Evolutionary conservation across 2,888 invertebrate species (phyloP), one percentile per base, ranked within the genome.

Genomic region (Chalcosyrphus nemorum): DNA sequence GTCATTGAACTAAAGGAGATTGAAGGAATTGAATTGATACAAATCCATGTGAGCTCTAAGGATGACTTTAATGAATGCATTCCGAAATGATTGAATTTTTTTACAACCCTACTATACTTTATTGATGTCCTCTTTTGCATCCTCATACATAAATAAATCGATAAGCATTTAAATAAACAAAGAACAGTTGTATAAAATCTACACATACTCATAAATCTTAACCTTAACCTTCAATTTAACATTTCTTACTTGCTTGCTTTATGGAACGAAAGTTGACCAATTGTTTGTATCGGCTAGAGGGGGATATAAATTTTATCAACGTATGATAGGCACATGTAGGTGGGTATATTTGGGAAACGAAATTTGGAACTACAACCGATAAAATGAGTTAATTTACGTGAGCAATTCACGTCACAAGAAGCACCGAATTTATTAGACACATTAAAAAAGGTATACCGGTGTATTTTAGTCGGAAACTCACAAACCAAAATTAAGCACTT

Each of bases 321-420:
- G n/a, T 15, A 0, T 41, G 13, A 2, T 15, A 17, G 41, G 21
- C 41, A 17, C n/a, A 38, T 29, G 19, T 17, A 35, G n/a, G 11
- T 32, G 9, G 2, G 1, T 35, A 21, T 35, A 29, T 41, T 50
- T 52, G 52, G 24, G 6, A 19, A 21, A 59, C 19, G 50, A 11
- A 59, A 54, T 52, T 66, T 15, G 9, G 41, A 38, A 32, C 32
- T 54, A 32, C 21, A 45, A 41, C 35, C 19, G 47, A 50, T 27
- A 59, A 47, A 38, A n/a, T 24, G 15, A 9, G 3, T 35, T 19
- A 32, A 29, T 38, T 45, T 65, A 13, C 74, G 65, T 38, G 65
- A 65, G 59, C 56, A 29, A 43, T 41, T 56, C 9, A 38, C 65
- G 75, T 75, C 75, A 66, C 27, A 35, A 13, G 54, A 15, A 35